phyloP scores from a whole-genome alignment of 2,797 vertebrate species.

The Garrulus glandarius region DNA sequence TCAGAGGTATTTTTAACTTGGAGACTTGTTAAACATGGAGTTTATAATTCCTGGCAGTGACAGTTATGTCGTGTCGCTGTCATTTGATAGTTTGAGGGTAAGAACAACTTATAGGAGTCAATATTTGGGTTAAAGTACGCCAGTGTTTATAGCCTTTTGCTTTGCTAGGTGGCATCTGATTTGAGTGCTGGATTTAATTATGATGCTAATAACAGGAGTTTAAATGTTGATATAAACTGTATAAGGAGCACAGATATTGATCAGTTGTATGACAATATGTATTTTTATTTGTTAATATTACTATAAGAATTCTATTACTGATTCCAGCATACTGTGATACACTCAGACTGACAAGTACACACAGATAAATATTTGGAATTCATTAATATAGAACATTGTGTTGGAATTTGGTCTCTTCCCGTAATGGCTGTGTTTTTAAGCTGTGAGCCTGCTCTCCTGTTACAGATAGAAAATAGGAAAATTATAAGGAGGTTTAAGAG shows the following conservation, averaged over 20 bases:
- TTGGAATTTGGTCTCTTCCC: slow-evolving; percentile 19
- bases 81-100: background rate
- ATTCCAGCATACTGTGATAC: background rate
- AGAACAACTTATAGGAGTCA: background rate
- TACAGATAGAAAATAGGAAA: background rate
- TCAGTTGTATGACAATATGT: background rate
- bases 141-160: background rate
- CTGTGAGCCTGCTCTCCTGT: background rate
- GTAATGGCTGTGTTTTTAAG: background rate
- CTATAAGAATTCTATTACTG: background rate
- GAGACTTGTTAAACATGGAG: background rate
- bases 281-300: background rate
- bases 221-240: background rate
- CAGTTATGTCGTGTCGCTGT: rapidly evolving
- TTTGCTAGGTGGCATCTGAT: background rate
- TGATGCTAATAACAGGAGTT: background rate
- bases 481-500: background rate
- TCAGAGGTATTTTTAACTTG: background rate
- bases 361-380: slow-evolving; percentile 44
- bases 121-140: background rate
- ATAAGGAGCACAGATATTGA: background rate
- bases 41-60: background rate
- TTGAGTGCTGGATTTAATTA: background rate
- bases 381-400: slow-evolving; percentile 2
- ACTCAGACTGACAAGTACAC: slow-evolving; percentile 21